phyloP scores from a whole-genome alignment of 2,113 vertebrate genomes.

The Anhinga rufa region DNA sequence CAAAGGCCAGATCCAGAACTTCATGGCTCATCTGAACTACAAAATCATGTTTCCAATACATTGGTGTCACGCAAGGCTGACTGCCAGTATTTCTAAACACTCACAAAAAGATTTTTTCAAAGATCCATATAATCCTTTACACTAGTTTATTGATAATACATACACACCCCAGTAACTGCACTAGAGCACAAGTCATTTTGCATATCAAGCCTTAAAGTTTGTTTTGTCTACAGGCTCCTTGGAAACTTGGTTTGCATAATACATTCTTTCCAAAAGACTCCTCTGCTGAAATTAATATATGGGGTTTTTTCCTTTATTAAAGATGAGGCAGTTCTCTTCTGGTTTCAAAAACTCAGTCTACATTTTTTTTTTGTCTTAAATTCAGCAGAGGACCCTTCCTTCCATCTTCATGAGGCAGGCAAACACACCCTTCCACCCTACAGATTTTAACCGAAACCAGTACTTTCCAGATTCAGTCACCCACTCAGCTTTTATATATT shows the following conservation, averaged over 20 bases:
- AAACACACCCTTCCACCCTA: background rate
- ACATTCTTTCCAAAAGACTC: background rate
- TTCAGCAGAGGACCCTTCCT: background rate
- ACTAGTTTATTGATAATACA: background rate
- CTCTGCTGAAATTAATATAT: background rate
- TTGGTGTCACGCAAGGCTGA: background rate
- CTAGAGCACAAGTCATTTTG: background rate
- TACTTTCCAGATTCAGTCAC: background rate
- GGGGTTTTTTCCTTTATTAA: background rate
- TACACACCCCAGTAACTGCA: background rate
- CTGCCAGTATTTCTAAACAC: background rate
- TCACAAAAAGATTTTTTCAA: background rate
- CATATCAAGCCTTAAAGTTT: background rate
- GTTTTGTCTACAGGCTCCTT: slow-evolving; percentile 26
- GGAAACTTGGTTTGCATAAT: slow-evolving; percentile 26
- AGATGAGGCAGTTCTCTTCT: background rate
- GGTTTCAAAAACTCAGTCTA: background rate
- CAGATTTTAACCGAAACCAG: background rate
- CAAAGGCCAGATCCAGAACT: background rate
- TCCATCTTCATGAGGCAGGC: background rate
- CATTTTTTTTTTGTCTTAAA: background rate
- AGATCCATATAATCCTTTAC: background rate
- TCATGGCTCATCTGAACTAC: background rate
- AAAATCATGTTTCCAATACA: background rate
- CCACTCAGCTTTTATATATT: background rate